Base-by-base conservation (phyloP, 2,888 invertebrate genomes). In the Drymonia ruficornis region DNA sequence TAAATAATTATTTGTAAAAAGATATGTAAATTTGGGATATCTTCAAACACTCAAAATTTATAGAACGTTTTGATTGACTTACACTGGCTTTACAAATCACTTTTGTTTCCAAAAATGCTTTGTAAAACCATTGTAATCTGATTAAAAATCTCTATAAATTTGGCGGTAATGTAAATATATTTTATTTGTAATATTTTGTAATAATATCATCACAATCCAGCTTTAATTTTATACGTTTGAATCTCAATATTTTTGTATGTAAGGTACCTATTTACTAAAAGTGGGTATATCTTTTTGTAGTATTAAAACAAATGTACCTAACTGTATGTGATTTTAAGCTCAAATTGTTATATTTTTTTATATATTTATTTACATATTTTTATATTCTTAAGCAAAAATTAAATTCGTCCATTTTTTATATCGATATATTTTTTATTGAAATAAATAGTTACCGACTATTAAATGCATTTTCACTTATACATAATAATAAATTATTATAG, bases 351-450 rank as follows among this genome's bases (percentile, higher is more conserved):
- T 16, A 9, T 40, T 16, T 40, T 16, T 16, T 16, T 7, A 16
- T 16, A 16, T 16, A 38, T 15, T 6, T 38, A 38, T 15, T 15
- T 40, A 40, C 31, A 1, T 31, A 11, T 36, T 36, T 36, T 36
- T 36, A 36, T 42, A 42, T 9, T 42, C 42, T 50, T 71, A 72
- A 68, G 65, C n/a, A 50, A 61, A 74, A 74, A 73, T 69, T 45
- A 79, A 78, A 78, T 52, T 61, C 84, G 84, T 83, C 81, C 83
- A 70, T 64, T 70, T 61, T 77, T 72, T 55, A 54, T 67, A 63
- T 62, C 52, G 61, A 52, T 70, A 72, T 55, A 62, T 53, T 68
- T 59, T 73, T 74, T 68, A 58, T 63, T 75, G 56, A 55, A 72
- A 68, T 71, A 71, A 82, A 80, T 76, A 74, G 28, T 68, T 74